Percentiles rank a stretch among this genome's conserved stretches.
Conservation (phyloP, 1,140 invertebrate species). For the Pantala flavescens region DNA sequence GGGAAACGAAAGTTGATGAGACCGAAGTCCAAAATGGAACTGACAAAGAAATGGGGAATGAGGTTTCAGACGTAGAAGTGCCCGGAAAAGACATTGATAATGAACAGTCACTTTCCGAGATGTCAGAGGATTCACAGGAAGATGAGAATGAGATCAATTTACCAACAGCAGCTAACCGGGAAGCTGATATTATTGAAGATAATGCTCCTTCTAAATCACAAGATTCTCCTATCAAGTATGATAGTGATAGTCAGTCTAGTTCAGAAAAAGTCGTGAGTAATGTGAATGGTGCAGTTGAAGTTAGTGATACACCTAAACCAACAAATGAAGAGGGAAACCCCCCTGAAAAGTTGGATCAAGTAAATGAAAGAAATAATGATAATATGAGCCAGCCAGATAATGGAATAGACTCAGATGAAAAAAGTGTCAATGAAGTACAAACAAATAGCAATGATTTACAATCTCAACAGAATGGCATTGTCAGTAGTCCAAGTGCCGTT, state of each 20-base stretch:
- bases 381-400: slow-evolving; percentile 12
- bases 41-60: slow-evolving; percentile 17
- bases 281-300: background rate
- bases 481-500: background rate
- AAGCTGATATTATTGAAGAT: background rate
- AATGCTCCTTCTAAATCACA: background rate
- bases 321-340: no score
- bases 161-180: background rate
- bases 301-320: background rate
- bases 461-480: slow-evolving; percentile 2
- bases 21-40: no score
- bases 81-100: background rate
- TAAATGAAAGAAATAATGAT: slow-evolving; percentile 17
- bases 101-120: background rate
- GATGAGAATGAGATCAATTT: background rate
- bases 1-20: slow-evolving; percentile 15
- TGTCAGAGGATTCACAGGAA: background rate
- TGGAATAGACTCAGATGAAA: slow-evolving; percentile 16
- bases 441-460: slow-evolving; percentile 14
- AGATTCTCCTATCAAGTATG: background rate
- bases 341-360: no score
- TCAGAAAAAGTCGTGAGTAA: background rate
- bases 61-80: slow-evolving; percentile 17
- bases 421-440: slow-evolving; percentile 15
- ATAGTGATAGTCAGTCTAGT: background rate